Percentiles rank a stretch among this genome's conserved stretches.
Evolutionary conservation across 2,888 invertebrate species (phyloP).

Genomic region (Phengaris arion): DNA sequence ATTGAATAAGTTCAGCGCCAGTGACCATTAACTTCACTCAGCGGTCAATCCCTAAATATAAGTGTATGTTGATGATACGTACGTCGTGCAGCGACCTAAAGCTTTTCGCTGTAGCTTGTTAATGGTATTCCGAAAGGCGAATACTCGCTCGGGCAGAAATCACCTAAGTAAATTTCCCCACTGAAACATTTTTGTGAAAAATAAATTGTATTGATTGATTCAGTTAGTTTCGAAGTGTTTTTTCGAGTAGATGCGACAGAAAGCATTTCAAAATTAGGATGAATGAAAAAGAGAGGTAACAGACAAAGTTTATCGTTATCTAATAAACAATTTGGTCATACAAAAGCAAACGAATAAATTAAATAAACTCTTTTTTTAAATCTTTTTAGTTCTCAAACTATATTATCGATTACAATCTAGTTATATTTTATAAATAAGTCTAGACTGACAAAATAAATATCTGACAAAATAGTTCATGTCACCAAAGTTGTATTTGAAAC

Average conservation of each 20-base stretch:
- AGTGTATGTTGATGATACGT: conserved; percentile 17
- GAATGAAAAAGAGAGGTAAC: too few relatives aligned
- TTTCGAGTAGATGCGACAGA: too few relatives aligned
- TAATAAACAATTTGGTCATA: too few relatives aligned
- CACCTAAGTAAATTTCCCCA: conserved; percentile 31
- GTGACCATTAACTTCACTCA: not conserved
- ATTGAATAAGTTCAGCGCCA: not conserved
- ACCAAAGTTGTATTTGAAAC: conserved; percentile 51
- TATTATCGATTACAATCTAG: too few relatives aligned
- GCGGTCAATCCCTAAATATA: not conserved
- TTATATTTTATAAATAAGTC: not conserved
- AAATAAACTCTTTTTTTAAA: too few relatives aligned
- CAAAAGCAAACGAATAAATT: too few relatives aligned
- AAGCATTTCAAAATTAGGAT: too few relatives aligned
- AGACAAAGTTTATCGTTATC: too few relatives aligned
- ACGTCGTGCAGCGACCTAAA: conserved; percentile 30
- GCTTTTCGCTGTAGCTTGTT: conserved; percentile 33
- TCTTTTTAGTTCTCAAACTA: too few relatives aligned
- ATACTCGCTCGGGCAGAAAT: conserved; percentile 32
- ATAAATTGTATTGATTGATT: conserved; percentile 10
- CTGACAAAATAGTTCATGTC: not conserved
- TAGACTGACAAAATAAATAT: not conserved
- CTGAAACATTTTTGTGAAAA: conserved; percentile 1
- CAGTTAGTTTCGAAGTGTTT: not conserved
- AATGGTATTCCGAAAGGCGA: conserved; percentile 33